These are phyloP conservation scores for Allolobophora icterica DNA, from an alignment of 2,888 invertebrate genomes.

Conservation along the genomic window DNA sequence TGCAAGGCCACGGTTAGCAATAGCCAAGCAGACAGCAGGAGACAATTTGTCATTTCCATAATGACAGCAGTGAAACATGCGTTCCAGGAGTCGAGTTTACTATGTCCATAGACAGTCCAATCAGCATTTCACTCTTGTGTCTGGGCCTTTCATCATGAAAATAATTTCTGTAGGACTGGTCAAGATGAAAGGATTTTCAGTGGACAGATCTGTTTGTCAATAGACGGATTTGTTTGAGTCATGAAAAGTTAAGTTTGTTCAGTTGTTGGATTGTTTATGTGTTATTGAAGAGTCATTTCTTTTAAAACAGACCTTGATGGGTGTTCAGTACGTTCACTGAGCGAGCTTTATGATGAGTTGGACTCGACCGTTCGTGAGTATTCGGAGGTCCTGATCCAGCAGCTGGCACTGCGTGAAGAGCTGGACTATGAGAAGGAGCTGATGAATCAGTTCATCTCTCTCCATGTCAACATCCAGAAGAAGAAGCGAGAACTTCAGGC, in stretches of 20 bases:
- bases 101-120: background rate
- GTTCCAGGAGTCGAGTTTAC: background rate
- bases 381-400: conserved; percentile 90
- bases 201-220: background rate
- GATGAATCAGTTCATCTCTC: conserved; percentile 96
- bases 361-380: conserved; percentile 93
- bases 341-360: conserved; percentile 84
- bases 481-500: conserved; percentile 88
- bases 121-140: background rate
- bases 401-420: conserved; percentile 93
- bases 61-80: background rate
- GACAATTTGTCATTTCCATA: background rate
- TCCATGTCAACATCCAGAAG: conserved; percentile 92
- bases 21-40: too few species aligned
- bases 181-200: background rate
- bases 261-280: background rate
- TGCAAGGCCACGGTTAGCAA: too few species aligned
- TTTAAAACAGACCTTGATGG: background rate
- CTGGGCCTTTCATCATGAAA: background rate
- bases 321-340: conserved; percentile 81
- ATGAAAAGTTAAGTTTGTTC: background rate
- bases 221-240: background rate
- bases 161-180: background rate
- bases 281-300: background rate
- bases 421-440: conserved; percentile 95